These are phyloP conservation scores for Apteryx mantelli DNA, from an alignment of 2,113 vertebrate genomes.

Conservation along the genomic window DNA sequence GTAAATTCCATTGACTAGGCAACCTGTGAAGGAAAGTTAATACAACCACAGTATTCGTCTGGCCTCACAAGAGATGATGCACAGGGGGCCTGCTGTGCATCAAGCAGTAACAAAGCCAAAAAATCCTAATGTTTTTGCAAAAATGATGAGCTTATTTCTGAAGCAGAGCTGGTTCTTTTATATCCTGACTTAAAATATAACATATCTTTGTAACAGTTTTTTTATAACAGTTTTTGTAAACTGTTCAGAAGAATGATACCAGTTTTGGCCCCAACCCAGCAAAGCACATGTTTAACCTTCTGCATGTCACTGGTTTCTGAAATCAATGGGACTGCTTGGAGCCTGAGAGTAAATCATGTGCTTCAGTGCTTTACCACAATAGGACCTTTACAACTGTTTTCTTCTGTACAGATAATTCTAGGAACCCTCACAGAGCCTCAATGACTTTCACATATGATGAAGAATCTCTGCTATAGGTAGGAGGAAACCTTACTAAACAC, in stretches of 20 bases:
- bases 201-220: not conserved
- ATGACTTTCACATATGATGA: slow-evolving; percentile 24
- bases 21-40: slow-evolving; percentile 3
- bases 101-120: slow-evolving; percentile 4
- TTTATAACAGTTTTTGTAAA: not conserved
- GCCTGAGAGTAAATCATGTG: slow-evolving; percentile 61
- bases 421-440: slow-evolving; percentile 9
- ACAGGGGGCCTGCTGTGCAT: not conserved
- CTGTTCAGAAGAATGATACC: not conserved
- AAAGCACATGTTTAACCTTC: slow-evolving; percentile 68
- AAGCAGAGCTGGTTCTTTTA: not conserved
- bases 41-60: not conserved
- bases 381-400: slow-evolving; percentile 59
- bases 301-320: slow-evolving; percentile 55
- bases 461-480: not conserved
- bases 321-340: slow-evolving; percentile 56
- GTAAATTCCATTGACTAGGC: not conserved
- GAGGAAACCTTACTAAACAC: slow-evolving; percentile 16
- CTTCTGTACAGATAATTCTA: slow-evolving; percentile 55
- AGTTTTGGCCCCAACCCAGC: slow-evolving; percentile 13
- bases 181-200: not conserved
- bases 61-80: not conserved
- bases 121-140: not conserved
- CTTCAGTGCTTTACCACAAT: slow-evolving; percentile 52
- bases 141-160: slow-evolving; percentile 21